phyloP scores from a whole-genome alignment of 2,888 invertebrate species.

The Cryptocephalus moraei region DNA sequence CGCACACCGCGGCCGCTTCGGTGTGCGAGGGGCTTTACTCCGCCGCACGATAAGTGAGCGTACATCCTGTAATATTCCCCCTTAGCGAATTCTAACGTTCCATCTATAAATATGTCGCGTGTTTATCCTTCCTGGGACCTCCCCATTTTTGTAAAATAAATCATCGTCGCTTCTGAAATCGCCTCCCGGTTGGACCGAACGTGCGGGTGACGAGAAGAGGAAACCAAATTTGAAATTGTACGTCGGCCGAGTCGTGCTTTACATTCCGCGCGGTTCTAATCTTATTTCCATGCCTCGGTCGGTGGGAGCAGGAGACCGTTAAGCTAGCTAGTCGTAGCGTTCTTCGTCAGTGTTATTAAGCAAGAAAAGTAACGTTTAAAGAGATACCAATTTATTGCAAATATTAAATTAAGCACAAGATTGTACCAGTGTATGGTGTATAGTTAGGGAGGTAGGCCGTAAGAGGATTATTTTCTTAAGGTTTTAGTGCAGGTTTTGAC shows the following conservation, averaged over 20 bases:
- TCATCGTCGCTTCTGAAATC: no score
- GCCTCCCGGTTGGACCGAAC: conserved; percentile 18
- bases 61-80: no score
- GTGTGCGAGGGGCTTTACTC: no score
- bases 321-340: background rate
- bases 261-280: background rate
- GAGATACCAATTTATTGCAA: conserved; percentile 27
- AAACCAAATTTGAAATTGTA: conserved; percentile 12
- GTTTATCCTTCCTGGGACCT: no score
- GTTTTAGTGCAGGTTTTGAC: conserved; percentile 18
- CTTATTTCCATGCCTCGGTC: no score
- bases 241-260: conserved; percentile 9
- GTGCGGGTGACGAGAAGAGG: conserved; percentile 13
- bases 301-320: no score
- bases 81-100: no score
- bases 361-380: no score
- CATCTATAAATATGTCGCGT: no score
- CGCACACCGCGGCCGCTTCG: no score
- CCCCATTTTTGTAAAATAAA: no score
- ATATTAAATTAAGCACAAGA: conserved; percentile 35
- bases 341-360: conserved; percentile 28
- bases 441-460: conserved; percentile 22
- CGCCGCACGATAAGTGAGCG: background rate
- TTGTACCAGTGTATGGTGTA: conserved; percentile 27
- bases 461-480: conserved; percentile 6